Evolutionary conservation across 2,113 vertebrate species (phyloP).

Genomic region (Serinus canaria): DNA sequence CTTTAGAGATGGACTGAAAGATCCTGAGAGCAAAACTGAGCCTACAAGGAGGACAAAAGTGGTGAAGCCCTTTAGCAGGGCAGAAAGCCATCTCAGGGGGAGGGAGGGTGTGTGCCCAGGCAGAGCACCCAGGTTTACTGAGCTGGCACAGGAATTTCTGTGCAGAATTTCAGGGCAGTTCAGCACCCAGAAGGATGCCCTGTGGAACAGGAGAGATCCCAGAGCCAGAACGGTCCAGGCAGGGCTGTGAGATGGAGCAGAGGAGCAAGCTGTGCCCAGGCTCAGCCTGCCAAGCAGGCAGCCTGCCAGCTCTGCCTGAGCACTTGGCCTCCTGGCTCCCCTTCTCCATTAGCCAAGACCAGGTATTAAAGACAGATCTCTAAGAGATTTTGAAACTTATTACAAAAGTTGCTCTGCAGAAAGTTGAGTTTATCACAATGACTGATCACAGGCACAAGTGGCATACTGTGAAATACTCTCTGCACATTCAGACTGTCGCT

Average conservation of each 20-base stretch:
- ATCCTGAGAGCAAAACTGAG: neutral
- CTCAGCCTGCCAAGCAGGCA: neutral
- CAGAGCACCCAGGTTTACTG: neutral
- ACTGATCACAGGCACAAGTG: neutral
- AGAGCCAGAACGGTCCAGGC: neutral
- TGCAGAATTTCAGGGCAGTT: neutral
- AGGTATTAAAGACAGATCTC: neutral
- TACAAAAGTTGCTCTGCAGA: neutral
- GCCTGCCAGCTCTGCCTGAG: neutral
- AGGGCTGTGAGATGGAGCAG: neutral
- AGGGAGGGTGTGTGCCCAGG: neutral
- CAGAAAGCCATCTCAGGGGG: neutral
- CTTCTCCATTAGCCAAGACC: neutral
- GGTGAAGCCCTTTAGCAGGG: neutral
- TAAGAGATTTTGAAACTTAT: neutral
- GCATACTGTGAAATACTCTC: neutral
- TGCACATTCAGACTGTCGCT: neutral
- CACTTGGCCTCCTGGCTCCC: neutral
- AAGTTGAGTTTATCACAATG: neutral
- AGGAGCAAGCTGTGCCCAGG: neutral
- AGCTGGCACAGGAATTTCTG: neutral
- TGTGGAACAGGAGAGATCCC: neutral
- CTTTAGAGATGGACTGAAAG: neutral
- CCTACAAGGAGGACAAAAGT: fast-evolving
- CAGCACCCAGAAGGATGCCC: neutral